Conservation (phyloP, 2,888 invertebrate genomes). For the Anoplius nigerrimus region DNA sequence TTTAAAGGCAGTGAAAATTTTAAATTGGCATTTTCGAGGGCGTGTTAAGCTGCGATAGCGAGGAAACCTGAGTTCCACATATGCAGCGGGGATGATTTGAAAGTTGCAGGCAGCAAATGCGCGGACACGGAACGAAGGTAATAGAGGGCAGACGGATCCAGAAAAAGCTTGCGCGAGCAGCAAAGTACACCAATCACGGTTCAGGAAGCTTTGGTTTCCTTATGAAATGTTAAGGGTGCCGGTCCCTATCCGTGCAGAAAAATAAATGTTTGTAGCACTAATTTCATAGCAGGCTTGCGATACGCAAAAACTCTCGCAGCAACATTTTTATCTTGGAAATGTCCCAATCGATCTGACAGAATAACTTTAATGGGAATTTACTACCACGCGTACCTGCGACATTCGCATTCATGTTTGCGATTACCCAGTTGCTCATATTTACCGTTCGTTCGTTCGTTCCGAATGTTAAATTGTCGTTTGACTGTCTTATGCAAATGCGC, state of each 20-base stretch:
- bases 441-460: no score
- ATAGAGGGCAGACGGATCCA: conserved; percentile 49
- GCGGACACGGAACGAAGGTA: conserved; percentile 25
- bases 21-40: no score
- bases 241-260: conserved; percentile 10
- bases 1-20: no score
- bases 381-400: no score
- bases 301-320: not conserved
- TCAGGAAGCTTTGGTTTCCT: conserved; percentile 47
- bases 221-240: conserved; percentile 35
- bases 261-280: not conserved
- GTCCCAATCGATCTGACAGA: no score
- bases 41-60: not conserved
- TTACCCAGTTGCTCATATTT: no score
- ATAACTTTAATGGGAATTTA: no score
- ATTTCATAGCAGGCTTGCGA: no score
- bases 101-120: no score
- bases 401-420: no score
- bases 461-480: no score
- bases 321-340: not conserved
- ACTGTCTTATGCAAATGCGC: no score
- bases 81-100: conserved; percentile 7
- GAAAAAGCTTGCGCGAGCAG: conserved; percentile 55
- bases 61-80: conserved; percentile 28
- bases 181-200: conserved; percentile 51